Evolutionary conservation across 2,113 vertebrate genomes (phyloP).

Genomic region (Phylloscopus trochilus): DNA sequence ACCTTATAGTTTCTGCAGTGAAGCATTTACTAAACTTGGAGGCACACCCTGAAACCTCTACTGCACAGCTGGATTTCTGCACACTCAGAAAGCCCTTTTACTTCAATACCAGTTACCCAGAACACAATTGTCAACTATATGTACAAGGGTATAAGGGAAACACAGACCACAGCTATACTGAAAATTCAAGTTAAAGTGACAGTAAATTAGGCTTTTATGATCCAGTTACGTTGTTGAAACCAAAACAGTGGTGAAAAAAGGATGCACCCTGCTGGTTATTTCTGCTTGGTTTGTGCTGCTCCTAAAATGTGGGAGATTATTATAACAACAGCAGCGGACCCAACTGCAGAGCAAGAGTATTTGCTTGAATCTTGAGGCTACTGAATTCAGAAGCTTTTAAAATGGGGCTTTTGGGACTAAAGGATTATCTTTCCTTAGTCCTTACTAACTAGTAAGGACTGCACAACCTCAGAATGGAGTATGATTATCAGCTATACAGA

Average conservation of each 20-base stretch:
- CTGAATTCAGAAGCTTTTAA: neutral
- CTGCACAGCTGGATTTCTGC: neutral
- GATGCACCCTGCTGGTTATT: rapidly evolving
- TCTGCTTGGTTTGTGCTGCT: neutral
- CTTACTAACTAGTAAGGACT: neutral
- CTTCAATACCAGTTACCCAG: neutral
- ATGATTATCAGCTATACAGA: neutral
- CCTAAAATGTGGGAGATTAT: neutral
- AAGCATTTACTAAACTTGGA: neutral
- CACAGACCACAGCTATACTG: neutral
- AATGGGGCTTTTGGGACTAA: neutral
- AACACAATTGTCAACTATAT: neutral
- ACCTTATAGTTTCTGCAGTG: neutral
- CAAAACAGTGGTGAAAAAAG: neutral
- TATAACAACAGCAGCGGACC: neutral
- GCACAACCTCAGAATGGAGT: neutral
- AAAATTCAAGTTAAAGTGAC: neutral
- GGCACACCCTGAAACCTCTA: neutral
- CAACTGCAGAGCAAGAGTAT: neutral
- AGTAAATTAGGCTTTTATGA: neutral
- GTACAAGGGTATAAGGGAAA: neutral
- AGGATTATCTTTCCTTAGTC: neutral
- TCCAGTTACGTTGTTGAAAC: neutral
- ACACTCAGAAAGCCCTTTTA: neutral
- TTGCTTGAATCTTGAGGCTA: neutral